phyloP scores from a whole-genome alignment of 2,888 invertebrate species.

The Dryomyza anilis region DNA sequence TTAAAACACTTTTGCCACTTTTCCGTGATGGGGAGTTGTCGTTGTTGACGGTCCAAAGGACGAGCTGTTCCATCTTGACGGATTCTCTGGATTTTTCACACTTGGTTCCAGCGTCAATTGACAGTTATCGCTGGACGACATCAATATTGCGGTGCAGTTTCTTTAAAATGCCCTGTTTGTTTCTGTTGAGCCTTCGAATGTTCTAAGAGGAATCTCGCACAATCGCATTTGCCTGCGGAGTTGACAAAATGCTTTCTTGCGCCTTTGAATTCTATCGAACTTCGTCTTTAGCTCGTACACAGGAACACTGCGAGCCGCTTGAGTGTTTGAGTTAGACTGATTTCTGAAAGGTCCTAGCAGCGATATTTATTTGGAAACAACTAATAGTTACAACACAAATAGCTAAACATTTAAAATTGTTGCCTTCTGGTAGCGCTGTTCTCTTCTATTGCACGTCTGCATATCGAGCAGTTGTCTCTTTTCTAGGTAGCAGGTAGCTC shows the following conservation, averaged over 20 bases:
- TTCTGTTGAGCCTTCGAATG: too few species aligned
- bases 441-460: too few species aligned
- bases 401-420: too few species aligned
- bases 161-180: neutral
- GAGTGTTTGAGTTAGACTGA: conserved; percentile 32
- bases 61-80: too few species aligned
- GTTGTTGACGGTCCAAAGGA: neutral
- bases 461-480: too few species aligned
- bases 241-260: neutral
- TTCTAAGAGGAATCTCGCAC: too few species aligned
- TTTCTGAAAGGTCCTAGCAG: conserved; percentile 11
- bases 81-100: neutral
- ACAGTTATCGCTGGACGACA: neutral
- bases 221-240: neutral
- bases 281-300: neutral
- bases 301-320: neutral
- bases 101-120: neutral
- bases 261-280: neutral
- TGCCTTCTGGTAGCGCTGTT: too few species aligned
- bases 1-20: neutral
- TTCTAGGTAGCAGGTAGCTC: too few species aligned
- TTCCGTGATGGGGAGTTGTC: neutral
- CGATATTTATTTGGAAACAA: conserved; percentile 31
- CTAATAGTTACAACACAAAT: too few species aligned
- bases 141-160: too few species aligned